Base-by-base conservation (phyloP, 2,113 vertebrate genomes). In the Muntiacus muntjak region DNA sequence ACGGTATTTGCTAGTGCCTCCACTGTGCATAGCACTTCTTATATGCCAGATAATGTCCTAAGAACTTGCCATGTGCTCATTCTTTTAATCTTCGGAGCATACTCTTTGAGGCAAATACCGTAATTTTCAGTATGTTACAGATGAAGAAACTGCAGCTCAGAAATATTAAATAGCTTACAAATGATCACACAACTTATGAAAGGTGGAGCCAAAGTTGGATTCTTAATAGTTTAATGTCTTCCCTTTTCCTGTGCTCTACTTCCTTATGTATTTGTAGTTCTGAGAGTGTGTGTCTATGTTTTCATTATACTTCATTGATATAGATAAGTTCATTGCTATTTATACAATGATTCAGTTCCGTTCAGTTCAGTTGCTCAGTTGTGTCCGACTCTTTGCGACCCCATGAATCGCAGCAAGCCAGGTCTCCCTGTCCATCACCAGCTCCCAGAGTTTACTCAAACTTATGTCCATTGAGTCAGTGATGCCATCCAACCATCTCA, bases 161-260 rank as follows among this genome's bases (percentile, higher is more conserved):
- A 67, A 10, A 17, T 14, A 5, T n/a, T 90, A 88, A 85, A n/a
- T 54, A 88, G 82, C 30, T 81, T 58, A 47, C 15, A 81, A 89
- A 92, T 74, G 50, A 50, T 85, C 67, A 76, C 91, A 95, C 23
- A 95, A 26, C n/a, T 89, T 76, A 91, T 88, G 84, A 91, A 93
- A 21, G 43, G 5, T 36, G 11, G 36, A 47, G 64, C 5, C 25
- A 58, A 85, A 88, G 17, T 89, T 25, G 50, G n/a, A 25, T 36
- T 86, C 33, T 78, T 54, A 78, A 60, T 17, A 26, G 5, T 45
- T 16, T 88, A 90, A 71, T 78, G 16, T 57, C 26, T 55, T 81
- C 23, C 19, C 12, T 91, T 71, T 88, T 62, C 52, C 11, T 87
- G 28, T 87, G 23, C 19, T 82, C 4, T 23, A 57, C 15, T 84